Conservation (phyloP, 92 coral and sea anemone species). For the Palythoa grandis region DNA sequence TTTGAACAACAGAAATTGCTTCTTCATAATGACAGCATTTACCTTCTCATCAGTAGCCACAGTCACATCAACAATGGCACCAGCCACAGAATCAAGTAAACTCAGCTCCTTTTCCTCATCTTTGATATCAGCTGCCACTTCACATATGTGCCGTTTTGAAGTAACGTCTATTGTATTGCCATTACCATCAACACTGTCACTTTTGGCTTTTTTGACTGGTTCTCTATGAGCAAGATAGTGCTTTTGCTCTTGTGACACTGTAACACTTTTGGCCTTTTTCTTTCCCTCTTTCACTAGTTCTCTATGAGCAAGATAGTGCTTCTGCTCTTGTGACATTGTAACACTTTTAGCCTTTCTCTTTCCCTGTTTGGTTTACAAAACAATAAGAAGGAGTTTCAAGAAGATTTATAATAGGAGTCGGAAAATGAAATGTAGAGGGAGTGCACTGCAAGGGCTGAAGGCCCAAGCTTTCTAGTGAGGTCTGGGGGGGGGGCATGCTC, state of each 20-base stretch:
- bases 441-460: too few relatives aligned
- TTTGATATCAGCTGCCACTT: neutral
- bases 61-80: conserved; percentile 69
- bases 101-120: conserved; percentile 1
- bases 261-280: conserved; percentile 9
- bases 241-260: neutral
- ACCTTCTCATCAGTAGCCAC: conserved; percentile 95
- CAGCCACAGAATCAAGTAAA: conserved; percentile 32
- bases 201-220: conserved; percentile 6
- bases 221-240: neutral
- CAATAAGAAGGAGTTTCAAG: too few relatives aligned
- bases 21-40: neutral
- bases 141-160: neutral
- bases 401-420: too few relatives aligned
- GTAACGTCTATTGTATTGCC: neutral
- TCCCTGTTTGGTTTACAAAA: neutral
- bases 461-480: too few relatives aligned
- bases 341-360: conserved; percentile 3
- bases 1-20: neutral
- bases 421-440: too few relatives aligned
- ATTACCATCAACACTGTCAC: neutral
- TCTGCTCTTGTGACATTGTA: neutral
- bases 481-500: too few relatives aligned
- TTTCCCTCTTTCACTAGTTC: neutral
- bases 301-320: neutral